Percentiles rank a stretch among this genome's conserved stretches.
phyloP scores from a whole-genome alignment of 2,888 invertebrate genomes.

The Drosophila leonis region DNA sequence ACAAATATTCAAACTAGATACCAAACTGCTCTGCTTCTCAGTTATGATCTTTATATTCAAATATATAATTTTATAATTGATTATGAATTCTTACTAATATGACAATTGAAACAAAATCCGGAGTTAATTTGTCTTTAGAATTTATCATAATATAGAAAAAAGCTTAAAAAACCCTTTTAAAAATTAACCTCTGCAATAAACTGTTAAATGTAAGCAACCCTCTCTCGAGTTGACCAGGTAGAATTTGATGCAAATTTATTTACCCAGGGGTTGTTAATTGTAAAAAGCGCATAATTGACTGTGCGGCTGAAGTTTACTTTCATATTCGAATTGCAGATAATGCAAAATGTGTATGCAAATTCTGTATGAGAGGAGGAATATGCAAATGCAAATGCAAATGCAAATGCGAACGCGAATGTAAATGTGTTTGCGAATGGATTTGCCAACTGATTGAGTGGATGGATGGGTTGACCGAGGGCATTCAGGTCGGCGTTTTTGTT shows the following conservation, averaged over 20 bases:
- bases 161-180: slow-evolving; percentile 23
- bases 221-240: slow-evolving; percentile 21
- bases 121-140: neutral
- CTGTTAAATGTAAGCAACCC: slow-evolving; percentile 31
- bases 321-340: slow-evolving; percentile 55
- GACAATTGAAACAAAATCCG: neutral
- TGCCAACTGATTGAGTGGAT: slow-evolving; percentile 13
- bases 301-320: slow-evolving; percentile 49
- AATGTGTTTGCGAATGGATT: slow-evolving; percentile 11
- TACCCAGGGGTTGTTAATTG: slow-evolving; percentile 65
- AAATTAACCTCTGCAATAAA: slow-evolving; percentile 32
- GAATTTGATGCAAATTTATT: slow-evolving; percentile 48
- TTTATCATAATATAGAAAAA: neutral
- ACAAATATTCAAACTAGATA: no score
- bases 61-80: no score
- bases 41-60: no score
- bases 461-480: neutral
- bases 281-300: slow-evolving; percentile 75
- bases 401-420: slow-evolving; percentile 13
- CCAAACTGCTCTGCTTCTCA: no score
- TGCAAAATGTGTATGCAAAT: slow-evolving; percentile 41
- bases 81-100: neutral
- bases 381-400: slow-evolving; percentile 23
- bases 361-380: neutral
- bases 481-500: slow-evolving; percentile 53